These are phyloP conservation scores for Nicator chloris DNA, from an alignment of 2,113 vertebrate species.

Conservation along the genomic window DNA sequence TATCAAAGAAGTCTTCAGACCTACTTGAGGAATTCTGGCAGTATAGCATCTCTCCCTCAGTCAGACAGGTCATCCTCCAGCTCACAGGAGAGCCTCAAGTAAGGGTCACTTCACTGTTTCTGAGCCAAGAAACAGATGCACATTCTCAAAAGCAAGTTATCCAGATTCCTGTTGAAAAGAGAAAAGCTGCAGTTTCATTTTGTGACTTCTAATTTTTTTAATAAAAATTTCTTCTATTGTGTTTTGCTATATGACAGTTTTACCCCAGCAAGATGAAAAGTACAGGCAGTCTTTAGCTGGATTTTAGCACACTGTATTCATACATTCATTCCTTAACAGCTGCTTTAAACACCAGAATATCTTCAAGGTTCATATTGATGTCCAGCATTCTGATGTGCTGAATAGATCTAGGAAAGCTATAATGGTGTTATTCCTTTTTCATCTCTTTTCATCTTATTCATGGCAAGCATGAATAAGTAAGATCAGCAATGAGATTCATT, in stretches of 20 bases:
- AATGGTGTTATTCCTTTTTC: background rate
- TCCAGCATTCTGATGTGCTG: background rate
- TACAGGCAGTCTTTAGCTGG: background rate
- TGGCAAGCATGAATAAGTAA: background rate
- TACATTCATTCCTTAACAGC: background rate
- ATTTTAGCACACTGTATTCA: background rate
- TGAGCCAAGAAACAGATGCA: background rate
- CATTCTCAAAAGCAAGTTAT: background rate
- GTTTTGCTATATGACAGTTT: background rate
- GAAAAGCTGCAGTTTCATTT: background rate
- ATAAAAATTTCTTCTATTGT: fast-evolving
- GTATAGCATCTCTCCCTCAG: constrained; percentile 92
- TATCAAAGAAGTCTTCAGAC: constrained; percentile 95
- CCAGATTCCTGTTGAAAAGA: background rate
- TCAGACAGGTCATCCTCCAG: constrained; percentile 98
- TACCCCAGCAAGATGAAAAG: background rate
- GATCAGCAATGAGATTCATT: background rate
- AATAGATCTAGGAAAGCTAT: background rate
- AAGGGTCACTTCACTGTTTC: constrained; percentile 54
- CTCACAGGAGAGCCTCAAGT: constrained; percentile 98
- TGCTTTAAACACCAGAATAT: background rate
- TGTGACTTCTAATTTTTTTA: background rate
- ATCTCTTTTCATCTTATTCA: background rate
- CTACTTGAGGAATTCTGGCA: constrained; percentile 89
- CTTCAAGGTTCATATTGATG: background rate